Percentiles rank a stretch among this genome's conserved stretches.
Conservation (phyloP, 2,113 vertebrate genomes). For the Gallinago undulata region DNA sequence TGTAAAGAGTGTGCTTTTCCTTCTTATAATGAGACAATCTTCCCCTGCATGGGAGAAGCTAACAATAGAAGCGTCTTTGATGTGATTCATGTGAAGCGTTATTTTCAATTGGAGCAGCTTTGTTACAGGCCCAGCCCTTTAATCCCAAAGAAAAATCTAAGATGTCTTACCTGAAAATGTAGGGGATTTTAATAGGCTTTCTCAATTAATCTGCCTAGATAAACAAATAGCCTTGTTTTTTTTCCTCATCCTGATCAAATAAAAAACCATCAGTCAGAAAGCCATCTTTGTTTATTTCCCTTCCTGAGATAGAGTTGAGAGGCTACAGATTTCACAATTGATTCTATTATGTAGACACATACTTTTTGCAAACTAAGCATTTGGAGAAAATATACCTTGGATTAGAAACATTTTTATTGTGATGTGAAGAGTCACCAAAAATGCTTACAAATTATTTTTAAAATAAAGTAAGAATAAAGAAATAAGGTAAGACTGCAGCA, state of each 20-base stretch:
- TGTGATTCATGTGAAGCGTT: conserved; percentile 82
- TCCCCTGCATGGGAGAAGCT: conserved; percentile 78
- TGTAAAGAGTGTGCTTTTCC: conserved; percentile 84
- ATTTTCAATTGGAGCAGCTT: conserved; percentile 80
- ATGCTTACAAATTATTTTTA: not conserved
- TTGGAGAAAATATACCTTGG: conserved; percentile 3
- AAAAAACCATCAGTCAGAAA: conserved; percentile 13
- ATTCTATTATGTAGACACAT: not conserved
- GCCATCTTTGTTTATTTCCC: not conserved
- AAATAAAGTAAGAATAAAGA: not conserved
- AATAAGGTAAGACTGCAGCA: not conserved
- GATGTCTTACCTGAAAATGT: conserved; percentile 67
- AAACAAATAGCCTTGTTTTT: conserved; percentile 71
- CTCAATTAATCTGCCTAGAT: conserved; percentile 76
- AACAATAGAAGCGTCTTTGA: conserved; percentile 83
- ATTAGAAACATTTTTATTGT: conserved; percentile 22
- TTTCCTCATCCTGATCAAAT: conserved; percentile 79
- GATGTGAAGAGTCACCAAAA: not conserved
- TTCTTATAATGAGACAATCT: conserved; percentile 87
- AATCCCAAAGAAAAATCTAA: conserved; percentile 78
- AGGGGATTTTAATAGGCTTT: conserved; percentile 56
- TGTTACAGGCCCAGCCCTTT: conserved; percentile 79
- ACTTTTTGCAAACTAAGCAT: not conserved
- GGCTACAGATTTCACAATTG: not conserved
- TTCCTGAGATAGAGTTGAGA: not conserved